These are phyloP conservation scores for Bostrychus sinensis DNA, from an alignment of 2,113 vertebrate species.

Conservation along the genomic window DNA sequence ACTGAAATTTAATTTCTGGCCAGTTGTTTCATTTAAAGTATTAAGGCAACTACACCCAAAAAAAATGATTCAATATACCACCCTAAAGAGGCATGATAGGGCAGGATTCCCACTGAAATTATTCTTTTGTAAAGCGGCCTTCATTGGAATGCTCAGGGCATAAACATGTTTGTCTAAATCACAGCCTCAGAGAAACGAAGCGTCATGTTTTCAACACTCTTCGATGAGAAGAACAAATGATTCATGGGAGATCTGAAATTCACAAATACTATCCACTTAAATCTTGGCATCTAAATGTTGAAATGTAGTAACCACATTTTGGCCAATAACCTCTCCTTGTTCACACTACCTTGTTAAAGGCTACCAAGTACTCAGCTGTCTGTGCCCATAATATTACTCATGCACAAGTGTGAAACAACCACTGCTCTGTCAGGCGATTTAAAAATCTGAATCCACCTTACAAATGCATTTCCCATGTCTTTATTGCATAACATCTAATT, in stretches of 20 bases:
- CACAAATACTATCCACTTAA: constrained; percentile 47
- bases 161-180: constrained; percentile 72
- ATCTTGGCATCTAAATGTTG: constrained; percentile 63
- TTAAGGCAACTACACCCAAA: constrained; percentile 12
- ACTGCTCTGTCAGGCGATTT: constrained; percentile 15
- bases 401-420: constrained; percentile 44
- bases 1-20: not conserved
- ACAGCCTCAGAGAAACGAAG: constrained; percentile 44
- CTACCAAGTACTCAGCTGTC: constrained; percentile 6
- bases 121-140: constrained; percentile 41
- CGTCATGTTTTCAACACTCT: constrained; percentile 58
- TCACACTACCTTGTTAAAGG: constrained; percentile 27
- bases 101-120: constrained; percentile 48
- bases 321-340: constrained; percentile 54
- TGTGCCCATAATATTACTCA: constrained; percentile 46
- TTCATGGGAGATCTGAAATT: constrained; percentile 68
- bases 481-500: constrained; percentile 20
- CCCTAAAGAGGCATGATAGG: constrained; percentile 23
- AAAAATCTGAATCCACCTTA: constrained; percentile 37
- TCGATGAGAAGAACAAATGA: constrained; percentile 70
- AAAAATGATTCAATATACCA: constrained; percentile 22
- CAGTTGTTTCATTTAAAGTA: constrained; percentile 3
- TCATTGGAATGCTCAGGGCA: constrained; percentile 55
- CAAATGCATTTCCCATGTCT: constrained; percentile 36
- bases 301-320: constrained; percentile 41